Evolutionary conservation across 2,113 vertebrate species (phyloP).

Genomic region (Hoplias malabaricus): DNA sequence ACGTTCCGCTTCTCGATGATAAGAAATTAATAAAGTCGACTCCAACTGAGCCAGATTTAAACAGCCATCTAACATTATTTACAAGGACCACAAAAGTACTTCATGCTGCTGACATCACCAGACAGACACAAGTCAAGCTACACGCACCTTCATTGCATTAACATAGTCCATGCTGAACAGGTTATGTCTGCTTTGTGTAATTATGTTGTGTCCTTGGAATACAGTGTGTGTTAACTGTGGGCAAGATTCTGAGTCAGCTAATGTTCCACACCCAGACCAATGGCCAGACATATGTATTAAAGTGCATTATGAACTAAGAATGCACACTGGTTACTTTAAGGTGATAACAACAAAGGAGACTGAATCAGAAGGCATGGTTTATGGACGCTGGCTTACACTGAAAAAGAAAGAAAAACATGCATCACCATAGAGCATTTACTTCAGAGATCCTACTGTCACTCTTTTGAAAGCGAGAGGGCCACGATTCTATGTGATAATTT

Average conservation of each 20-base stretch:
- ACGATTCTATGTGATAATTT: background rate
- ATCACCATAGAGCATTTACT: background rate
- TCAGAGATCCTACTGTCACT: background rate
- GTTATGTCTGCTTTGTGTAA: constrained; percentile 35
- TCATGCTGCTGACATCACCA: constrained; percentile 5
- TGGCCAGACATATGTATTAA: constrained; percentile 31
- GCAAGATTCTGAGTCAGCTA: background rate
- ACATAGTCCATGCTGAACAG: constrained; percentile 22
- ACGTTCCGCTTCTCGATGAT: background rate
- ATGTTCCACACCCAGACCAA: constrained; percentile 12
- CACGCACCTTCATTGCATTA: constrained; percentile 22
- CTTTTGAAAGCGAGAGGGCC: background rate
- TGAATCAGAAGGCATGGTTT: background rate
- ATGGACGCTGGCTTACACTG: background rate
- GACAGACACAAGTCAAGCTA: constrained; percentile 33
- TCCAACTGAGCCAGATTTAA: background rate
- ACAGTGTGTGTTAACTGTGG: constrained; percentile 22
- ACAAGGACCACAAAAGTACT: constrained; percentile 21
- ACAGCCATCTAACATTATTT: background rate
- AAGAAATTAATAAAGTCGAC: background rate
- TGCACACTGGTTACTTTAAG: constrained; percentile 11
- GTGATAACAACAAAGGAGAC: background rate
- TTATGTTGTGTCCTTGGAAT: constrained; percentile 19
- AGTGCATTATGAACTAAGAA: constrained; percentile 28
- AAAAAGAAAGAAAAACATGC: background rate